These are phyloP conservation scores for Picathartes gymnocephalus DNA, from an alignment of 2,113 vertebrate species.

Conservation along the genomic window DNA sequence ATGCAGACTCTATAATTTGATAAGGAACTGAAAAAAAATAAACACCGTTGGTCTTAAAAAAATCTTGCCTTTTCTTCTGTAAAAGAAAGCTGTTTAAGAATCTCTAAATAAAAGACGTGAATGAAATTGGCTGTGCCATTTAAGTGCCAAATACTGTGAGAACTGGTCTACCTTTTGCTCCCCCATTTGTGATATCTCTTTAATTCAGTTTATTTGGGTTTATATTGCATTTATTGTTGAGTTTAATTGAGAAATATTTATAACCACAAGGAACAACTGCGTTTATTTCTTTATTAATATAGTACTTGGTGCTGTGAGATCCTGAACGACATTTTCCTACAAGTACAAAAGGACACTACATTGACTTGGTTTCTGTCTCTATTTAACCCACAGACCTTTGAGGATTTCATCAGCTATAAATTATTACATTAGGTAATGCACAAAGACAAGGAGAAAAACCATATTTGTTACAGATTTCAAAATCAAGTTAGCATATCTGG, in stretches of 20 bases:
- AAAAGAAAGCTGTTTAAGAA: background rate
- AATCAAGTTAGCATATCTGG: background rate
- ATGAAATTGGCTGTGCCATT: background rate
- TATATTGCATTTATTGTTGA: no score
- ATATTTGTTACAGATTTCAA: background rate
- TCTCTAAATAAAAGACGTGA: background rate
- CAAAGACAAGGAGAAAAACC: background rate
- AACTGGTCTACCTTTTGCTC: background rate
- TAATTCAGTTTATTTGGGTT: no score
- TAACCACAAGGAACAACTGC: background rate
- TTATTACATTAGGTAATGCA: background rate
- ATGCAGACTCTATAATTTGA: background rate
- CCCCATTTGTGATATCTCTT: background rate
- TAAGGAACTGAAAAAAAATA: background rate
- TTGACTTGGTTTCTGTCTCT: background rate
- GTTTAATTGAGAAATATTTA: background rate
- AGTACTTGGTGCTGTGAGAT: background rate
- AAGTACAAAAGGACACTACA: background rate
- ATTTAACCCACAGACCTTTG: background rate
- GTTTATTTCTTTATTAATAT: background rate
- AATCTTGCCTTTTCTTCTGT: background rate
- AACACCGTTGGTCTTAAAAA: background rate
- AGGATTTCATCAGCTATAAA: background rate
- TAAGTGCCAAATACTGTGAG: background rate
- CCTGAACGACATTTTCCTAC: background rate